Percentiles rank a stretch among this genome's conserved stretches.
phyloP scores from a whole-genome alignment of 2,113 vertebrate genomes.

The Megaceryle torquata region DNA sequence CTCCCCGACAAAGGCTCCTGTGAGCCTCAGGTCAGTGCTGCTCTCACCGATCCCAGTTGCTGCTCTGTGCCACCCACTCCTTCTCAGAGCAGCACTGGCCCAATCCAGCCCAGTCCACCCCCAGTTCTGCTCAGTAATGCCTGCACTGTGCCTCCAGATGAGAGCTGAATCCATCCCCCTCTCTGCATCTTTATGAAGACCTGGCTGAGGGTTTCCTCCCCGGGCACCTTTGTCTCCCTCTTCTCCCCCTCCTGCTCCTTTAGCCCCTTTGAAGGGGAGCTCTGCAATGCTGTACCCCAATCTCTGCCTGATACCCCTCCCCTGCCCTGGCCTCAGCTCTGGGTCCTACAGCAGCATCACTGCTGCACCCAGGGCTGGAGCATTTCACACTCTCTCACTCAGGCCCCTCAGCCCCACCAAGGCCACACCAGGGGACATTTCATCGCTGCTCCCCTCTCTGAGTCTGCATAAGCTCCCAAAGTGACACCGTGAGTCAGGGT shows the following conservation, averaged over 20 bases:
- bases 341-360: background rate
- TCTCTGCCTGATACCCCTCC: background rate
- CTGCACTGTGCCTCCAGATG: background rate
- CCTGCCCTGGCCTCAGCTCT: background rate
- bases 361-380: background rate
- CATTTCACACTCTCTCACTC: background rate
- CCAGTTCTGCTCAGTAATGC: background rate
- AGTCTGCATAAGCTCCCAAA: background rate
- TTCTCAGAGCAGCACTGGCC: background rate
- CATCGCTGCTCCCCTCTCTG: background rate
- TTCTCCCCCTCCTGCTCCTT: background rate
- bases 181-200: background rate
- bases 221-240: background rate
- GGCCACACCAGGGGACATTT: background rate
- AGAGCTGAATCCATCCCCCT: background rate
- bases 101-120: background rate
- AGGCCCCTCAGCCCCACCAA: background rate
- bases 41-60: background rate
- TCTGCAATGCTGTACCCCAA: background rate
- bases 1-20: fast-evolving
- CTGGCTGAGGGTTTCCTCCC: background rate
- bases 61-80: constrained; percentile 41
- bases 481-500: fast-evolving
- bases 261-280: background rate
- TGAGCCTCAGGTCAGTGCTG: background rate